Base-by-base conservation (phyloP, 1,140 invertebrate species). In the Eupristina koningsbergeri region DNA sequence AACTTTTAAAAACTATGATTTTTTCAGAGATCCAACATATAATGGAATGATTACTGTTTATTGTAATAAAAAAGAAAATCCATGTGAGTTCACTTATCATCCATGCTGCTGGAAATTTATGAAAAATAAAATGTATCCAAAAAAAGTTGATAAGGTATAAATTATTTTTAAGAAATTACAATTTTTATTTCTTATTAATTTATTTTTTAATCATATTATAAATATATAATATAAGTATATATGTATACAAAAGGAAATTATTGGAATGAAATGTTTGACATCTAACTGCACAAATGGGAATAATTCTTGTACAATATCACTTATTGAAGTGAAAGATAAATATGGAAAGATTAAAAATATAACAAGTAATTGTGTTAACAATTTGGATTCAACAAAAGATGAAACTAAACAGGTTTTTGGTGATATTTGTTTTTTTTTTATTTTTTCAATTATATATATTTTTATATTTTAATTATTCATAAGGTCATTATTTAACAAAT, bases 21-120 rank as follows among this genome's bases (percentile, higher is more conserved):
- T 58, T 80, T 86, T 84, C 61, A 89, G 89, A 3, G 88, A 89
- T 83, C 89, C 90, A 80, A 86, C 87, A 26, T 91, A 89, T 61
- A 87, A 79, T 85, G 89, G 89, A n/a, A 85, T 90, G 77, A 86
- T 90, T 13, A 80, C 83, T 73, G 63, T 90, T 76, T 87, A 80
- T 2, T 91, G 90, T 73, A 87, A 85, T 45, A 89, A 90, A 80
- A 31, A 69, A 19, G 69, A 34, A 13, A 82, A 85, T 85, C 83
- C 86, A 6, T 90, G 89, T 69, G 50, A 22, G 34, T 83, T 88
- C 13, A 86, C 80, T 31, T 90, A 86, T 86, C 89, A 90, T 84
- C 36, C 26, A 36, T 39, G 29, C 45, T 90, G 89, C 83, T 90
- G 89, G 89, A 88, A 88, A 84, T 13, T 78, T 8, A 85, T 84